These are phyloP conservation scores for Dicycla oo DNA, from an alignment of 2,888 invertebrate species.

Conservation along the genomic window DNA sequence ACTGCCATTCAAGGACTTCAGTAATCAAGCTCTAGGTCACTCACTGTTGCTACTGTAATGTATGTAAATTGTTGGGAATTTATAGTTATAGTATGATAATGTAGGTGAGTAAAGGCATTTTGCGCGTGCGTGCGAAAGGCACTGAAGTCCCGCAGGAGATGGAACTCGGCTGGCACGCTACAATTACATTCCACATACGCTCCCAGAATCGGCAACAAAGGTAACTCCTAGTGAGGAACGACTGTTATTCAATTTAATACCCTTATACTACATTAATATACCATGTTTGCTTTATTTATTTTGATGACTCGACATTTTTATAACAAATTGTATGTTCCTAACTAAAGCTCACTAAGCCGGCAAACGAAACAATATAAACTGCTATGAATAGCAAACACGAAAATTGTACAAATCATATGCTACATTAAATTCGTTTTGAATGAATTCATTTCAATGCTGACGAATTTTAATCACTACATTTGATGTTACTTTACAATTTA, in stretches of 20 bases:
- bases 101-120: constrained; percentile 61
- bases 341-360: constrained; percentile 31
- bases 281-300: constrained; percentile 50
- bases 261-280: constrained; percentile 65
- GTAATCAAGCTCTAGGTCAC: constrained; percentile 55
- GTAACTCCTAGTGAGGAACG: constrained; percentile 72
- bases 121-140: constrained; percentile 71
- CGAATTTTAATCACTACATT: constrained; percentile 32
- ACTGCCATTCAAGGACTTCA: constrained; percentile 54
- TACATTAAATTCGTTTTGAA: constrained; percentile 35
- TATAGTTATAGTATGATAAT: constrained; percentile 37
- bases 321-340: constrained; percentile 31
- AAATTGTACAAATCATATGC: constrained; percentile 43
- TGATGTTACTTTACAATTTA: constrained; percentile 20
- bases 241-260: constrained; percentile 76
- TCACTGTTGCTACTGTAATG: constrained; percentile 32
- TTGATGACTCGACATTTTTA: constrained; percentile 48
- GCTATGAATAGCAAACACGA: constrained; percentile 41
- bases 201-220: constrained; percentile 79
- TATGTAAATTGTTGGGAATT: constrained; percentile 53
- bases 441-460: constrained; percentile 34
- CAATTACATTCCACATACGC: constrained; percentile 84
- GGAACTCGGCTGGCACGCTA: constrained; percentile 78
- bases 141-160: constrained; percentile 75
- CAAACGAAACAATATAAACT: constrained; percentile 35